phyloP scores from a whole-genome alignment of 1,140 invertebrate species.

The Drosophila nebulosa region DNA sequence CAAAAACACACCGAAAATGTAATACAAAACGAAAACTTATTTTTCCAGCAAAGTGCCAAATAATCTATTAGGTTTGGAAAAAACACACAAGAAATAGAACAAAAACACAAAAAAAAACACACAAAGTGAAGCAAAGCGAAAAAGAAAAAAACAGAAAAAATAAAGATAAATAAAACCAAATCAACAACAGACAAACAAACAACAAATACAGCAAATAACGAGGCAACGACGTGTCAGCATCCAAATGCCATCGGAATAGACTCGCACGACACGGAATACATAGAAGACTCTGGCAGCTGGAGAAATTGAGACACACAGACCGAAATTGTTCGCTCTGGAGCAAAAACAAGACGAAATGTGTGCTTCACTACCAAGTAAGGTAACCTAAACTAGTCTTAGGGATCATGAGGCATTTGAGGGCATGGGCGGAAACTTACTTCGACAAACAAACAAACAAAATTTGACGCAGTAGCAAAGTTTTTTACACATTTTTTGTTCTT shows the following conservation, averaged over 20 bases:
- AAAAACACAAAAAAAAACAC: slow-evolving; percentile 31
- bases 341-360: neutral
- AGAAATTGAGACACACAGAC: neutral
- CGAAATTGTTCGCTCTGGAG: neutral
- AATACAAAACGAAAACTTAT: slow-evolving; percentile 24
- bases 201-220: slow-evolving; percentile 9
- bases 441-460: neutral
- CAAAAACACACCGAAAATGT: slow-evolving; percentile 18
- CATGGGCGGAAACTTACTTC: neutral
- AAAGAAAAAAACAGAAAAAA: neutral
- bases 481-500: neutral
- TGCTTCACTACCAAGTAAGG: neutral
- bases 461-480: neutral
- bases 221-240: slow-evolving; percentile 51
- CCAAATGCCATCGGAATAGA: slow-evolving; percentile 49
- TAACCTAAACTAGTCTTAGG: neutral
- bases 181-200: slow-evolving; percentile 19
- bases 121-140: slow-evolving; percentile 19
- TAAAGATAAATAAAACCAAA: slow-evolving; percentile 16
- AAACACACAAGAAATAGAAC: slow-evolving; percentile 44
- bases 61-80: slow-evolving; percentile 64
- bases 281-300: slow-evolving; percentile 46
- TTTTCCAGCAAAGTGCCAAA: slow-evolving; percentile 49
- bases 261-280: slow-evolving; percentile 29
- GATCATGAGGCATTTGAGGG: neutral